Evolutionary conservation across 1,140 invertebrate species (phyloP).

Genomic region (Brachionus angularis): DNA sequence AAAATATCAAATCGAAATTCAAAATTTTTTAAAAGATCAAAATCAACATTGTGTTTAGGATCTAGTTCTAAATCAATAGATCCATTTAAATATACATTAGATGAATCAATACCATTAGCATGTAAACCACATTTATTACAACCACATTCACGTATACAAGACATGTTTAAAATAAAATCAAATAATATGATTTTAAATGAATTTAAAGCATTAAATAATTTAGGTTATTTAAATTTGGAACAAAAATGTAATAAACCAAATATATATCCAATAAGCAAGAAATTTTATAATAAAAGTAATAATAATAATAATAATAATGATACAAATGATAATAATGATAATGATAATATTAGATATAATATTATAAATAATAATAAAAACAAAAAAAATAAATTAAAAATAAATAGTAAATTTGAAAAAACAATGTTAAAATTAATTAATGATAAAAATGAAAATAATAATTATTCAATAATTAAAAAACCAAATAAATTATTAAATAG

Average conservation of each 20-base stretch:
- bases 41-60: constrained; percentile 88
- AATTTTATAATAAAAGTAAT: no score
- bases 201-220: background rate
- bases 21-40: constrained; percentile 82
- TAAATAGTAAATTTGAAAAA: background rate
- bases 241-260: no score
- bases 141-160: constrained; percentile 84
- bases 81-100: constrained; percentile 78
- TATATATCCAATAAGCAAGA: no score
- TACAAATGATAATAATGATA: no score
- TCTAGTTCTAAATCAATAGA: constrained; percentile 92
- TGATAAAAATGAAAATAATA: constrained; percentile 37
- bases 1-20: constrained; percentile 44
- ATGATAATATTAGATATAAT: no score
- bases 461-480: constrained; percentile 69
- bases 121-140: constrained; percentile 93
- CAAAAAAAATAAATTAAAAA: background rate
- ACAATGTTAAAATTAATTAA: background rate
- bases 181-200: background rate
- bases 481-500: constrained; percentile 80
- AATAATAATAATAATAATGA: no score
- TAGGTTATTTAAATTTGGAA: no score
- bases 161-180: constrained; percentile 61
- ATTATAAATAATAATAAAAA: background rate
- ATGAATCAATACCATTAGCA: constrained; percentile 85